Evolutionary conservation across 92 coral and sea anemone genomes (phyloP), one percentile per base, ranked within the genome.

Genomic region (Plumapathes pennacea): DNA sequence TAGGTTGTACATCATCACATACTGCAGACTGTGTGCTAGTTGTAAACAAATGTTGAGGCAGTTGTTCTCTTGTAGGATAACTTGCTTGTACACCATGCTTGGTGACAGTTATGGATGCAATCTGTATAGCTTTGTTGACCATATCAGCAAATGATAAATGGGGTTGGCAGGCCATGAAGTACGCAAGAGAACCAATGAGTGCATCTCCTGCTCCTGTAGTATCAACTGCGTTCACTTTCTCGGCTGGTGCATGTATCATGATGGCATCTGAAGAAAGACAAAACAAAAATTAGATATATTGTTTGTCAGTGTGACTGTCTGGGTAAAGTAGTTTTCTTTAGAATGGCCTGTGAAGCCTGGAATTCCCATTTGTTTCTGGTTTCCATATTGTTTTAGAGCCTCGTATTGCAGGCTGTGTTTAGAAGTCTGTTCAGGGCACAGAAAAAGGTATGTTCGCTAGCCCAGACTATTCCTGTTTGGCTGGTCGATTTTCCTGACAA

Each of bases 171-270:
- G 97, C 85, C 54, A 90, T 42, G 75, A 54, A 90, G 67, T 72
- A 90, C 20, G 88, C 90, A 8, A 90, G 46, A 5, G 95, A 68
- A 6, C 97, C 97, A 30, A 74, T 68, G 17, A 90, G 41, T 14
- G 88, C 77, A 32, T 90, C 97, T 1, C 97, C 97, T 14, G 97
- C 97, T 22, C 97, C 97, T 13, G 95, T 90, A 10, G 92, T 85
- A 57, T 90, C 97, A 18, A 82, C 85, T 23, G 48, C 82, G n/a
- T 78, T 51, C 38, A 88, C 97, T 48, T 54, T 46, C 15, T 58
- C 24, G 32, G 97, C 38, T 25, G 42, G 43, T 2, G 69, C 54
- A 46, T 78, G 67, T 32, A 60, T 53, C 68, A 84, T 55, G 29
- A 45, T 51, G 25, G 78, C 77, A 26, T 24, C 84, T 77, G 83